These are phyloP conservation scores for Drosophila cognata DNA, from an alignment of 2,888 invertebrate species.

Conservation along the genomic window DNA sequence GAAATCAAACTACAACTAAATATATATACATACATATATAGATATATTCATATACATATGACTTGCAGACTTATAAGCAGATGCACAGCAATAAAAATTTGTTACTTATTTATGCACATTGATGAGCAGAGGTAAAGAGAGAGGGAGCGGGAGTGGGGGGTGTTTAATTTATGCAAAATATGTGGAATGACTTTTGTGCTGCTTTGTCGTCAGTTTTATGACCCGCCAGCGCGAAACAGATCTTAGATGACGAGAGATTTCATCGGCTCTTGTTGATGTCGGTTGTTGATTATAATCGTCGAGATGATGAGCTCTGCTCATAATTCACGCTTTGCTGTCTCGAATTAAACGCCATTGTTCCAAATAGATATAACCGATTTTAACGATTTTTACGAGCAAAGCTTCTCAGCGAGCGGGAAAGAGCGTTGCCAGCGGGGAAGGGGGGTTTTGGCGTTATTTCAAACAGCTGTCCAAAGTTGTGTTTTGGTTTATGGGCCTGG, in stretches of 20 bases:
- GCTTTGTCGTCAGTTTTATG: slow-evolving; percentile 54
- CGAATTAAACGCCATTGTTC: slow-evolving; percentile 77
- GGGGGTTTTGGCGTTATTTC: slow-evolving; percentile 12
- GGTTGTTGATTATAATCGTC: slow-evolving; percentile 49
- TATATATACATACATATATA: not conserved
- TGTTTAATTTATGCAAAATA: slow-evolving; percentile 73
- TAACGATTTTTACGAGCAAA: slow-evolving; percentile 64
- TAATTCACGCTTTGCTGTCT: slow-evolving; percentile 66
- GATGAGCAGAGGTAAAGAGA: not conserved
- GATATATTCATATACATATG: slow-evolving; percentile 1
- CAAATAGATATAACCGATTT: slow-evolving; percentile 42
- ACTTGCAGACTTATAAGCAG: slow-evolving; percentile 31
- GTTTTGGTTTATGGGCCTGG: slow-evolving; percentile 63
- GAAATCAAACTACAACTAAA: slow-evolving; percentile 42
- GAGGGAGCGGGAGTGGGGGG: too few species aligned
- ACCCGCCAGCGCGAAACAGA: slow-evolving; percentile 16
- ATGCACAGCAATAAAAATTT: slow-evolving; percentile 54
- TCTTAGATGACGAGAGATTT: slow-evolving; percentile 37
- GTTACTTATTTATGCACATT: slow-evolving; percentile 56
- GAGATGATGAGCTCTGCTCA: slow-evolving; percentile 64
- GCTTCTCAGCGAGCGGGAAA: slow-evolving; percentile 19
- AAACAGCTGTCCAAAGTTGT: slow-evolving; percentile 55
- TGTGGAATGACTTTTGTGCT: slow-evolving; percentile 44
- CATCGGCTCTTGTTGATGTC: slow-evolving; percentile 29
- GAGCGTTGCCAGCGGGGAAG: not conserved